Base-by-base conservation (phyloP, 2,888 invertebrate genomes). In the Dendrolimus pini region DNA sequence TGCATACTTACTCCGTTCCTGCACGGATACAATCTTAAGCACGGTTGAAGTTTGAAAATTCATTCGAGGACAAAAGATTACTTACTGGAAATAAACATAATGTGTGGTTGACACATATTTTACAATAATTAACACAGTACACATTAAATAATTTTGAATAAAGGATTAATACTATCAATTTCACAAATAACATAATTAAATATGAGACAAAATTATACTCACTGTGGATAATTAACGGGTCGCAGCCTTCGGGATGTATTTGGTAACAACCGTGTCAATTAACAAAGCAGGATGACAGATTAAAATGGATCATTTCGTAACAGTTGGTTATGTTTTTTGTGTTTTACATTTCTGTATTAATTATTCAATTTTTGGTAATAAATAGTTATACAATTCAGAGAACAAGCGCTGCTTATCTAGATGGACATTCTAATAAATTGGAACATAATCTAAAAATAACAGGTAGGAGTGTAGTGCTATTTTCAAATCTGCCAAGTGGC, bases 291-390 rank as follows among this genome's bases (percentile, higher is more conserved):
- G 30, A 67, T 68, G 66, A 65, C 47, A 12, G 12, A 64, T 64
- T 77, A 83, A 76, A 78, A 85, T 87, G 82, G 69, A 63, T 65
- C 63, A 62, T 73, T 77, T 74, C 68, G 59, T 68, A 73, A 72
- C 61, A 62, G 61, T 79, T 82, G 78, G 85, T 88, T 85, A 88
- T 88, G 87, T 80, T 87, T 80, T 80, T 81, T 79, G 65, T 77
- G 70, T 79, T 82, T 72, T 68, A 74, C 60, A 75, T 82, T 79
- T 72, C 81, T 71, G 65, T 85, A 64, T 63, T 83, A 62, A 70
- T 69, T 62, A 71, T 73, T 67, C 73, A 65, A 63, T 59, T 74
- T 63, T 60, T 62, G 56, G 58, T 65, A 61, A 60, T 67, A 65
- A 68, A 74, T 72, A 77, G 74, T 64, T 69, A 64, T 59, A 60